phyloP scores from a whole-genome alignment of 2,888 invertebrate genomes.

The Synanthedon tipuliformis region DNA sequence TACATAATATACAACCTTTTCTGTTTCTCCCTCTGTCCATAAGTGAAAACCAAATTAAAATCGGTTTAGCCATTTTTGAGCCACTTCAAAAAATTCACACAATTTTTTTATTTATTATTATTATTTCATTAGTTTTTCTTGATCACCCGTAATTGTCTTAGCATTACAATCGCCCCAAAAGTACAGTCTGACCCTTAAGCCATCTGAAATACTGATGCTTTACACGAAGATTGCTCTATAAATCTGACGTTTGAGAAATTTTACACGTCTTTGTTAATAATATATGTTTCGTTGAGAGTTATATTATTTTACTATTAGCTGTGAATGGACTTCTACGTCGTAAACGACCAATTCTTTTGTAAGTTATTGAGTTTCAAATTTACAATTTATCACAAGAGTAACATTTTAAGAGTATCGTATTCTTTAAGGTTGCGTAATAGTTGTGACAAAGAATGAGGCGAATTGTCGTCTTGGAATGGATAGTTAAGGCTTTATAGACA shows the following conservation, averaged over 20 bases:
- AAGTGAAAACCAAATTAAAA: too few relatives aligned
- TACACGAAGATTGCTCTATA: conserved; percentile 41
- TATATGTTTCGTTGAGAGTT: conserved; percentile 10
- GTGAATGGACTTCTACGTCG: conserved; percentile 45
- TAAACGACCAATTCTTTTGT: conserved; percentile 47
- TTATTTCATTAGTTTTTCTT: too few relatives aligned
- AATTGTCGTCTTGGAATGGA: conserved; percentile 27
- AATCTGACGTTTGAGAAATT: conserved; percentile 60
- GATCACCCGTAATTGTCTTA: too few relatives aligned
- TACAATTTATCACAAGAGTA: background rate
- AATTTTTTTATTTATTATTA: too few relatives aligned
- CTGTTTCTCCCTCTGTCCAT: too few relatives aligned
- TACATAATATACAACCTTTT: too few relatives aligned
- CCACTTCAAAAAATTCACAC: too few relatives aligned
- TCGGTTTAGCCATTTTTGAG: too few relatives aligned
- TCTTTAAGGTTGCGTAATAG: background rate
- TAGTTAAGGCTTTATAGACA: conserved; percentile 56
- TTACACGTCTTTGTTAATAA: conserved; percentile 53
- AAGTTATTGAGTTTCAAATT: conserved; percentile 7
- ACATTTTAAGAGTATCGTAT: background rate
- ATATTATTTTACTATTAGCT: conserved; percentile 51
- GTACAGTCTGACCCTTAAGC: background rate
- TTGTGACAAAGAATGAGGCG: conserved; percentile 16
- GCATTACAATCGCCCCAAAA: too few relatives aligned
- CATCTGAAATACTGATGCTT: conserved; percentile 43